Conservation (phyloP, 1,140 invertebrate species). For the Cyphomyrmex costatus region DNA sequence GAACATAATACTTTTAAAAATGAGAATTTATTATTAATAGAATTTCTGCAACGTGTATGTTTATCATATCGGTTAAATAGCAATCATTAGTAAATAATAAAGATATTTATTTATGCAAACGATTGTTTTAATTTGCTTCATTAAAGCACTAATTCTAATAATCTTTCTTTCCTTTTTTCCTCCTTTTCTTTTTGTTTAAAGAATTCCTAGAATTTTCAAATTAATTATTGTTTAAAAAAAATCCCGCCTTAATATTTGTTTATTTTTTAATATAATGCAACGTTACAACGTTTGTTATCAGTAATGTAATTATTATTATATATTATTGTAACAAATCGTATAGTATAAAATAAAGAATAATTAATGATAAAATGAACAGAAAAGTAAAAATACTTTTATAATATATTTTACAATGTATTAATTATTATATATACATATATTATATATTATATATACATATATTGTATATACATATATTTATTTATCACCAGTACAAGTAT, state of each 20-base stretch:
- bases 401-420: conserved; percentile 1
- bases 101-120: background rate
- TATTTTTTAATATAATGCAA: background rate
- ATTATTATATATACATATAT: no score
- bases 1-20: background rate
- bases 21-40: background rate
- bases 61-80: background rate
- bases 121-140: background rate
- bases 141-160: background rate
- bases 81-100: background rate
- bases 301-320: background rate
- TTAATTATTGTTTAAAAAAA: background rate
- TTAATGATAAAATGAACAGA: conserved; percentile 17
- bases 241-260: background rate
- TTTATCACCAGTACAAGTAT: background rate
- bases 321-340: background rate
- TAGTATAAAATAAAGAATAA: conserved; percentile 8
- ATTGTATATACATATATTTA: no score
- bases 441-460: no score
- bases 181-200: background rate
- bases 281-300: background rate
- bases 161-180: background rate
- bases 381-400: background rate
- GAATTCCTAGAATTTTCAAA: background rate
- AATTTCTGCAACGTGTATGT: background rate